These are phyloP conservation scores for Volucella bombylans DNA, from an alignment of 2,888 invertebrate genomes.

Conservation along the genomic window DNA sequence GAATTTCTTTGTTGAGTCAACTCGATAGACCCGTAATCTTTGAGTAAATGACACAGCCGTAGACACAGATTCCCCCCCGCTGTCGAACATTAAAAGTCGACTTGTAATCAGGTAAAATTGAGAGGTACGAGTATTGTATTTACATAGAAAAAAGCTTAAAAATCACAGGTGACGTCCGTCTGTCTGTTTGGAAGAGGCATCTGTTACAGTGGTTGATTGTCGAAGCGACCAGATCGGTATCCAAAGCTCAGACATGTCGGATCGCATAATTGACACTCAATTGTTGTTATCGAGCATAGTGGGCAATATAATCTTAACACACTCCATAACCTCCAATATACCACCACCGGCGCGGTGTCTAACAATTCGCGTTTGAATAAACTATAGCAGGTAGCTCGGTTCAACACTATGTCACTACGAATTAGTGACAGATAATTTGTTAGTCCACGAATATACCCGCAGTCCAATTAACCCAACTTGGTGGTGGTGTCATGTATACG, in stretches of 20 bases:
- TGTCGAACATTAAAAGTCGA: too few species aligned
- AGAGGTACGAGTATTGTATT: not conserved
- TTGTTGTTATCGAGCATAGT: conserved; percentile 34
- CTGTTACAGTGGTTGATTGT: conserved; percentile 21
- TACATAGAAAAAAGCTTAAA: conserved; percentile 26
- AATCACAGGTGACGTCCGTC: conserved; percentile 58
- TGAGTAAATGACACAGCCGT: not conserved
- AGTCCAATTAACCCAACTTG: conserved; percentile 41
- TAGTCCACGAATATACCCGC: conserved; percentile 2
- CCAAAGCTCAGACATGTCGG: conserved; percentile 66
- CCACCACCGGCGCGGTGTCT: not conserved
- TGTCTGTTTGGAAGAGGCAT: conserved; percentile 62
- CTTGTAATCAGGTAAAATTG: conserved; percentile 24
- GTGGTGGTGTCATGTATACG: conserved; percentile 1
- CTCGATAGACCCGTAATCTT: conserved; percentile 1
- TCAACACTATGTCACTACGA: conserved; percentile 62
- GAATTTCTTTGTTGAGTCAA: conserved; percentile 72
- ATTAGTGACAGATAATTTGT: conserved; percentile 57
- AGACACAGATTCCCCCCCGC: not conserved
- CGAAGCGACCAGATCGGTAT: conserved; percentile 59
- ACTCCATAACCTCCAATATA: conserved; percentile 16
- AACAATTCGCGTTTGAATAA: not conserved
- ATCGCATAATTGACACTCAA: conserved; percentile 58
- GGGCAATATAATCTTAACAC: conserved; percentile 47
- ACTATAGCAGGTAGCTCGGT: conserved; percentile 37